These are phyloP conservation scores for Campoletis sonorensis DNA, from an alignment of 1,140 invertebrate genomes.

Conservation along the genomic window DNA sequence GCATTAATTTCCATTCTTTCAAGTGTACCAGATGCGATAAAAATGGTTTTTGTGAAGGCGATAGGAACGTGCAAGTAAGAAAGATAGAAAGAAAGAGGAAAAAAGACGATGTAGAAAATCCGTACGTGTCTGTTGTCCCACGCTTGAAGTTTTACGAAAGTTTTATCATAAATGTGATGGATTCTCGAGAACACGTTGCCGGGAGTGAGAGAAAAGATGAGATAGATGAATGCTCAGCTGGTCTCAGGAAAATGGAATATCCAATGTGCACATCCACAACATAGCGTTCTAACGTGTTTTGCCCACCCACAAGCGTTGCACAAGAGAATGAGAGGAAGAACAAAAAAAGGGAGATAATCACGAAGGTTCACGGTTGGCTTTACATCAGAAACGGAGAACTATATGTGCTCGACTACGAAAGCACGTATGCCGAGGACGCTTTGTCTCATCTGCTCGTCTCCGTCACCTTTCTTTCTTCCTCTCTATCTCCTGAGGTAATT, in stretches of 20 bases:
- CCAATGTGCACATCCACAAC: not conserved
- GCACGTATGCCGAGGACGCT: slow-evolving; percentile 6
- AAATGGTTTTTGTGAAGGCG: not conserved
- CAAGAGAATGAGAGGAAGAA: not conserved
- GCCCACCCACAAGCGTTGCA: not conserved
- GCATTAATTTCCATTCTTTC: not conserved
- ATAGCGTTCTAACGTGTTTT: not conserved
- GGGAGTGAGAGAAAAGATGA: not conserved
- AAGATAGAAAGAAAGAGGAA: not conserved
- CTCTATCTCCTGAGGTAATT: slow-evolving; percentile 1
- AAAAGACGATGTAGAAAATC: slow-evolving; percentile 1
- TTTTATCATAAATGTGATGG: slow-evolving; percentile 18
- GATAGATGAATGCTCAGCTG: not conserved
- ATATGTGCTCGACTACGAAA: not conserved
- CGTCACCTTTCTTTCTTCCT: not conserved
- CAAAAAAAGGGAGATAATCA: not conserved
- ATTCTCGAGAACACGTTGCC: not conserved
- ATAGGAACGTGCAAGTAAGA: not conserved
- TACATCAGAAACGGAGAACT: not conserved
- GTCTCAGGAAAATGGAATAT: not conserved
- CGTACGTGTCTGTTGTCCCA: slow-evolving; percentile 13
- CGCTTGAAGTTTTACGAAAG: not conserved
- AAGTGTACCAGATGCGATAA: not conserved
- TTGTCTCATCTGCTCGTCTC: slow-evolving; percentile 4
- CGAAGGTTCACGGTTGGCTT: not conserved